Evolutionary conservation across 2,797 vertebrate genomes (phyloP).

Genomic region (Darevskia nairensis): DNA sequence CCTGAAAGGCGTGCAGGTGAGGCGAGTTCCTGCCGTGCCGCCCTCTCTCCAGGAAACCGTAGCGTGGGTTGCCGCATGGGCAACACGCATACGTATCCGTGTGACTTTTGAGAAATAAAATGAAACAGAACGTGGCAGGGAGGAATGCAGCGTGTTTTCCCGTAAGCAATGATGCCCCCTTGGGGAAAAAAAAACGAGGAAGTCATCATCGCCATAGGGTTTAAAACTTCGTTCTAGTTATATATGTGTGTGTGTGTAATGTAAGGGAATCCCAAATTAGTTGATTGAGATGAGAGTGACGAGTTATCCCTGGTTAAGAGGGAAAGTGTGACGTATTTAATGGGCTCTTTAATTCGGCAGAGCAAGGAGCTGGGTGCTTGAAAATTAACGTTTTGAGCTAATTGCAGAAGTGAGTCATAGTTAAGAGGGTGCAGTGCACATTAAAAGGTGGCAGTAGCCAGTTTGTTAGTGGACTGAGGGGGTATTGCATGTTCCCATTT

Average conservation of each 20-base stretch:
- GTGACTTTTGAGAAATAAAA: too few relatives aligned
- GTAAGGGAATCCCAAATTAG: not conserved
- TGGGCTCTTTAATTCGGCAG: constrained; percentile 5
- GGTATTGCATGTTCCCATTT: not conserved
- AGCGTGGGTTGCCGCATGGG: not conserved
- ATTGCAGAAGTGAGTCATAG: constrained; percentile 15
- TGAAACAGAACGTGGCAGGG: not conserved
- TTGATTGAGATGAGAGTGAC: not conserved
- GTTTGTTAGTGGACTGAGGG: not conserved
- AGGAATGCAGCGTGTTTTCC: not conserved
- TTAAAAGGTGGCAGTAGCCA: not conserved
- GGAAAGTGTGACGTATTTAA: not conserved
- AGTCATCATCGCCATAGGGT: not conserved
- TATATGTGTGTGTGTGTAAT: too few relatives aligned
- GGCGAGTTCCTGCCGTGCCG: too few relatives aligned
- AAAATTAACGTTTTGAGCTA: not conserved
- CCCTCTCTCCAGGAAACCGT: not conserved
- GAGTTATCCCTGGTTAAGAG: not conserved
- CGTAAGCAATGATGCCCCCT: not conserved
- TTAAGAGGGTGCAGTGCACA: not conserved
- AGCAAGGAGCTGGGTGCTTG: not conserved
- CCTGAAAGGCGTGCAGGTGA: not conserved
- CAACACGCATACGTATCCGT: not conserved
- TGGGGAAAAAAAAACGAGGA: not conserved
- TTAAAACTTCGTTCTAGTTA: not conserved